Base-by-base conservation (phyloP, 2,113 vertebrate species). In the Melanostigma gelatinosum region DNA sequence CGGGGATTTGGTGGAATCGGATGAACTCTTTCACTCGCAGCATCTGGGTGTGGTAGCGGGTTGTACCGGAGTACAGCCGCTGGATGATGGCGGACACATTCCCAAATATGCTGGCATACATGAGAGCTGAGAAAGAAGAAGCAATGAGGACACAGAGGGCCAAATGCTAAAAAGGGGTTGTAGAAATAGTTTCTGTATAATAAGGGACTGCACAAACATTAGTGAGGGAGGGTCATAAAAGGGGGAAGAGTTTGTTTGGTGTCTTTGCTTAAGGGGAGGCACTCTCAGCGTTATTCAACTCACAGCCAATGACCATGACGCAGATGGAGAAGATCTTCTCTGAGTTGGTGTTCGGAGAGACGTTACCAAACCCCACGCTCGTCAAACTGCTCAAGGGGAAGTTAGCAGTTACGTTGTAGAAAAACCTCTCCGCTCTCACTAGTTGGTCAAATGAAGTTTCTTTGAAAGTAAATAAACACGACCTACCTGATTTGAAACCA, bases 291-390 rank as follows among this genome's bases (percentile, higher is more conserved):
- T 13, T 20, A 4, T 61, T 77, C 10, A 69, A 98, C 98, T 99
- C 93, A 99, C 98, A 98, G 93, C 98, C 98, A 32, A 99, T 98
- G 32, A 99, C 96, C 98, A 99, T 99, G 94, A 99, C 96, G 1
- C 98, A 99, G 95, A 99, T 99, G 87, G 98, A 99, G 95, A 99
- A 99, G 91, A 99, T 96, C 96, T 99, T 99, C 94, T 99, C 98
- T 0, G 97, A 99, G 93, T 99, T 99, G 91, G 98, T 99, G 93
- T 99, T 99, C 82, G 98, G 98, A 0, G 97, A 99, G 61, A 99
- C 97, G 0, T 99, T 99, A 32, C 98, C 97, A 0, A 99, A 99
- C 5, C 98, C 98, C 52, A 99, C 98, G 0, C 98, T 99, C 48
- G 98, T 99, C 91, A 99, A 95, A 88, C 98, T 99, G 94, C 98